A percentile compares a stretch with the other conserved stretches of the same genome.
phyloP scores from a whole-genome alignment of 2,797 vertebrate species.

The Yasuhikotakia modesta region DNA sequence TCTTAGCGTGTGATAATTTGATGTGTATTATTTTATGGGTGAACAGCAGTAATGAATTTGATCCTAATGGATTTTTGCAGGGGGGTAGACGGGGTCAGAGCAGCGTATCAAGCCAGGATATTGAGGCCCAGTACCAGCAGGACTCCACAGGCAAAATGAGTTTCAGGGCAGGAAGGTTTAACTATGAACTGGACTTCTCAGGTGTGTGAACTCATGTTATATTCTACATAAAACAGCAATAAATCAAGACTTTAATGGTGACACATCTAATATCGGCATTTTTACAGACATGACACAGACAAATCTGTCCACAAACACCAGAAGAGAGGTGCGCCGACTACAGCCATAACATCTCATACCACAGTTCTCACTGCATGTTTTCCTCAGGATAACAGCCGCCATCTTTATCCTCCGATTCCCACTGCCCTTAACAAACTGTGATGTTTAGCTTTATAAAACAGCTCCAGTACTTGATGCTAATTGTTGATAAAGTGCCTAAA shows the following conservation, averaged over 20 bases:
- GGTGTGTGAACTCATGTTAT: conserved; percentile 52
- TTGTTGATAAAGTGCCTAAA: too few species aligned
- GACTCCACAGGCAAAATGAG: conserved; percentile 55
- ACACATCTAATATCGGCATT: conserved; percentile 13
- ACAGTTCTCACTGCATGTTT: background rate
- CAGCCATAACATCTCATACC: conserved; percentile 45
- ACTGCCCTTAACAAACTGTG: too few species aligned
- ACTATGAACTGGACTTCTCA: conserved; percentile 68
- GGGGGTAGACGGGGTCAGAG: conserved; percentile 10
- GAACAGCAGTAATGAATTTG: too few species aligned
- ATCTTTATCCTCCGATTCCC: too few species aligned
- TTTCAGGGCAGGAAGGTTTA: conserved; percentile 56
- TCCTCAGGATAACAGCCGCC: background rate
- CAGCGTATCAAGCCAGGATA: conserved; percentile 68
- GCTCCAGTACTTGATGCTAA: too few species aligned
- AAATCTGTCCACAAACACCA: conserved; percentile 66
- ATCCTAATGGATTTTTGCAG: conserved; percentile 51
- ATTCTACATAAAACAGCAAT: background rate
- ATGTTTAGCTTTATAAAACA: too few species aligned
- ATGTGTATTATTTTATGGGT: too few species aligned
- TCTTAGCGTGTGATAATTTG: background rate
- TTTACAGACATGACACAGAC: conserved; percentile 71
- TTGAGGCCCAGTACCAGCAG: conserved; percentile 67
- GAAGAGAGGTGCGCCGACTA: conserved; percentile 61
- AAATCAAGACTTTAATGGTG: background rate